These are phyloP conservation scores for Pluvialis apricaria DNA, from an alignment of 2,113 vertebrate genomes.

Conservation along the genomic window DNA sequence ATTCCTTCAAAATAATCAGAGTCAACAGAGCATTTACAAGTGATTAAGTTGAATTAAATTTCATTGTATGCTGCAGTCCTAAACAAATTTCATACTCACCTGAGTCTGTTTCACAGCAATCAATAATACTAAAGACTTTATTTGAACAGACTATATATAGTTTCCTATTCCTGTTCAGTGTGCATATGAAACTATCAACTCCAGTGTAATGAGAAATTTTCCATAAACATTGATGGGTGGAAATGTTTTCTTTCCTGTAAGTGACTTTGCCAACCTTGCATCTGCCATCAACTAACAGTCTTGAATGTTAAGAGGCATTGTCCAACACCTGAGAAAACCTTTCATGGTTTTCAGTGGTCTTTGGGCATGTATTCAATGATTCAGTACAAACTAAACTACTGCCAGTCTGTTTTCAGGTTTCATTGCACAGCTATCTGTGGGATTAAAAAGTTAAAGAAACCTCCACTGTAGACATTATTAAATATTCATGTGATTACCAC, in stretches of 20 bases:
- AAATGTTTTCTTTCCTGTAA: conserved; percentile 15
- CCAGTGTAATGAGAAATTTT: conserved; percentile 22
- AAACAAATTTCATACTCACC: conserved; percentile 64
- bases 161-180: conserved; percentile 16
- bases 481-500: background rate
- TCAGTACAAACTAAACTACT: background rate
- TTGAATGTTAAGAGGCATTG: background rate
- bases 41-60: conserved; percentile 56
- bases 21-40: conserved; percentile 37
- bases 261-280: background rate
- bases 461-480: background rate
- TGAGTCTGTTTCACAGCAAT: conserved; percentile 48
- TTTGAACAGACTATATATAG: conserved; percentile 15
- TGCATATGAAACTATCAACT: conserved; percentile 6
- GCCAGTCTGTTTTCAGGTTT: background rate
- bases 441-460: background rate
- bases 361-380: background rate
- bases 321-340: background rate
- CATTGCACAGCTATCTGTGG: background rate
- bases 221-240: background rate
- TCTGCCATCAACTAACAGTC: background rate
- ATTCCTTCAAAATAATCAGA: conserved; percentile 40
- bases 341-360: background rate
- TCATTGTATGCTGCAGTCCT: background rate
- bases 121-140: conserved; percentile 47